Evolutionary conservation across 2,888 invertebrate species (phyloP).

Genomic region (Papilio elwesi): DNA sequence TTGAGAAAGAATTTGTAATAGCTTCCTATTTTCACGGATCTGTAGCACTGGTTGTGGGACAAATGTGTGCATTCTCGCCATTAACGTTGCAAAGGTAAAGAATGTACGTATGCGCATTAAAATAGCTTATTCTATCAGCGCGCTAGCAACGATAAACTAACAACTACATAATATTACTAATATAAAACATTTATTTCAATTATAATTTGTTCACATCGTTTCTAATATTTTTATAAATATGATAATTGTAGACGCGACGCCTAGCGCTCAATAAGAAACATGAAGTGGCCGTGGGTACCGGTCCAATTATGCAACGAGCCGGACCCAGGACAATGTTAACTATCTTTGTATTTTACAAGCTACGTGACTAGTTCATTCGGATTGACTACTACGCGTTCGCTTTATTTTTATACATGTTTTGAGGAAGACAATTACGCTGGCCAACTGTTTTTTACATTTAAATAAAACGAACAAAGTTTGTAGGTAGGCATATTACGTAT

Average conservation of each 20-base stretch:
- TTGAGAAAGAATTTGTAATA: not conserved
- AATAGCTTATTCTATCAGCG: conserved; percentile 14
- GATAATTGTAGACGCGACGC: conserved; percentile 60
- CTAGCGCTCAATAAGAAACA: conserved; percentile 52
- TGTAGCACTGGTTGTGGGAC: conserved; percentile 29
- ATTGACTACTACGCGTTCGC: conserved; percentile 52
- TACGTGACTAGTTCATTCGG: conserved; percentile 67
- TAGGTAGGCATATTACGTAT: not conserved
- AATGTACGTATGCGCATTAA: conserved; percentile 33
- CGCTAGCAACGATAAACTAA: conserved; percentile 13
- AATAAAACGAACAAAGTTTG: not conserved
- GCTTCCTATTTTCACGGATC: conserved; percentile 32
- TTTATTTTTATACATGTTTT: conserved; percentile 60
- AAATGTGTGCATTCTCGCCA: conserved; percentile 34
- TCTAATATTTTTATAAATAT: conserved; percentile 27
- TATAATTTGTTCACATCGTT: conserved; percentile 22
- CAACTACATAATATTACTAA: conserved; percentile 25
- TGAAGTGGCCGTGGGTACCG: conserved; percentile 60
- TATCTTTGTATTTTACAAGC: conserved; percentile 59
- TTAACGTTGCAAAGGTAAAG: conserved; percentile 29
- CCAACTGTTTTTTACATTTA: conserved; percentile 16
- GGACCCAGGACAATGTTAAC: conserved; percentile 73
- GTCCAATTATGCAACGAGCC: conserved; percentile 77
- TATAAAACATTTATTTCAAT: conserved; percentile 21
- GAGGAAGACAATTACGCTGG: conserved; percentile 46